phyloP scores from a whole-genome alignment of 2,113 vertebrate species.

The Actenoides lindsayi region DNA sequence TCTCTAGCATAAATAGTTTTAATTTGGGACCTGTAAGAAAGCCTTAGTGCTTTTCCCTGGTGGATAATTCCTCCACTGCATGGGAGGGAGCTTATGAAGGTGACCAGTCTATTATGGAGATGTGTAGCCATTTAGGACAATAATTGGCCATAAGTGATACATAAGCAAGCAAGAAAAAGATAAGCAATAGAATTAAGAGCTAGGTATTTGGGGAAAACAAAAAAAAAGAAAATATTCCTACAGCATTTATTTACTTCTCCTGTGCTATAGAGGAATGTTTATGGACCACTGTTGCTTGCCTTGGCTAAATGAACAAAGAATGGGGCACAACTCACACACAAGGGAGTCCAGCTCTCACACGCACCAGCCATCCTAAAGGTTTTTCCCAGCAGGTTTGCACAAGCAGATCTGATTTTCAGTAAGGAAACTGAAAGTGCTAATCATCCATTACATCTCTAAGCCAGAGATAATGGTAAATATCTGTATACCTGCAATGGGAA shows the following conservation, averaged over 20 bases:
- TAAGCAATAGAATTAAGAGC: neutral
- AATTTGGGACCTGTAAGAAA: slow-evolving; percentile 39
- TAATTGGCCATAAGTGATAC: neutral
- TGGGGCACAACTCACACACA: neutral
- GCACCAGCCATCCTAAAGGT: neutral
- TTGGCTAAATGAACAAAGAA: neutral
- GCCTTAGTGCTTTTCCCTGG: neutral
- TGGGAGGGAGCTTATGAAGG: neutral
- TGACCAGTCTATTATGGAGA: neutral
- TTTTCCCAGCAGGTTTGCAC: neutral
- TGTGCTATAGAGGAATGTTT: neutral
- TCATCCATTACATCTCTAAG: neutral
- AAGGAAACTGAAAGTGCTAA: neutral
- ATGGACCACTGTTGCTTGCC: neutral
- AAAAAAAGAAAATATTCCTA: neutral
- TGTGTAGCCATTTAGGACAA: neutral
- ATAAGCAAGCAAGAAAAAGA: neutral
- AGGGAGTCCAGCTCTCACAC: neutral
- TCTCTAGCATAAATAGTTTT: slow-evolving; percentile 22
- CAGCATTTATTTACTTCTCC: neutral
- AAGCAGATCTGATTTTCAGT: neutral
- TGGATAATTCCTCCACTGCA: neutral
- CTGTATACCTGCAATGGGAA: neutral
- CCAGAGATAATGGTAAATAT: neutral
- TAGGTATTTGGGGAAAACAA: neutral